Base-by-base conservation (phyloP, 2,888 invertebrate genomes). In the Eupithecia pulchellata region DNA sequence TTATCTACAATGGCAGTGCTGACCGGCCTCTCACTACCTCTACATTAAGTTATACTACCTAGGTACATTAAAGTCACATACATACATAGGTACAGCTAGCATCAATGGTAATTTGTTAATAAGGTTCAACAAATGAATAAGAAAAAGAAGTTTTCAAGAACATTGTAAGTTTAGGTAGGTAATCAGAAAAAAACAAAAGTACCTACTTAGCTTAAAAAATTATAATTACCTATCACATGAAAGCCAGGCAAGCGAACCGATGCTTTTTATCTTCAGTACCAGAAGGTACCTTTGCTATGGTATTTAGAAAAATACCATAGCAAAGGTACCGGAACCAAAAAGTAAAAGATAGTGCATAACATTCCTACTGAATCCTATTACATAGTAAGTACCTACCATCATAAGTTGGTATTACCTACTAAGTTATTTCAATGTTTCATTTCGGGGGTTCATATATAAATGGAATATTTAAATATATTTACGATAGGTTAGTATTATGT, bases 1-100 rank as follows among this genome's bases (percentile, higher is more conserved):
- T 74, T 91, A 91, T 91, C 91, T 92, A 93, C 89, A 91, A 86
- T 92, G 92, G 92, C 92, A 93, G 92, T 93, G 92, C 82, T 86
- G 73, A 79, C 75, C 75, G 73, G 81, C 75, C 72, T 72, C 74
- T 72, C 71, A 74, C 71, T 55, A 67, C 69, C 69, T 69, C 39
- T 52, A 27, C 11, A 32, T 14, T 60, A 47, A 25, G n/a, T n/a
- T 61, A 66, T 20, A 52, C 61, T 39, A 58, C 11, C 14, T 47
- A n/a, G n/a, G n/a, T n/a, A 25, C 32, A 30, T 64, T 47, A 47
- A 42, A 34, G 27, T 25, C 29, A 29, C 55, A 65, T 57, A 65
- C 52, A 55, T 64, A n/a, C 52, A 52, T 52, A n/a, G n/a, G n/a
- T n/a, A 52, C 52, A 52, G 11, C 52, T 52, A 52, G 11, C 20